Evolutionary conservation across 2,888 invertebrate genomes (phyloP).

Genomic region (Malthinus seriepunctatus): DNA sequence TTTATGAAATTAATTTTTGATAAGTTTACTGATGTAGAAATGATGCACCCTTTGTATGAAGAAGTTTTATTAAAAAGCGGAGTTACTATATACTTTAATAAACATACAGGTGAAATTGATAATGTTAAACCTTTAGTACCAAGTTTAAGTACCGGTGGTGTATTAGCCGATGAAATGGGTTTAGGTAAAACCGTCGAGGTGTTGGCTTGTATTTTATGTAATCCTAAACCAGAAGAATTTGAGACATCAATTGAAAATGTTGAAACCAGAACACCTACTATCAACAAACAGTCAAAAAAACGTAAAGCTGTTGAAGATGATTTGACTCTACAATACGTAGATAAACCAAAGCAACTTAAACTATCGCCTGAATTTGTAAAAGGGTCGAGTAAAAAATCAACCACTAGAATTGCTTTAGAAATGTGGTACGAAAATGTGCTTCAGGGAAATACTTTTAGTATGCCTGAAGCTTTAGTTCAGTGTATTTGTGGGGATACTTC

Average conservation of each 20-base stretch:
- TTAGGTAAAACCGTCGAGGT: slow-evolving; percentile 81
- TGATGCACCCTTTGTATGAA: slow-evolving; percentile 46
- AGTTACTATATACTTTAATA: slow-evolving; percentile 49
- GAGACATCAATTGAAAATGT: neutral
- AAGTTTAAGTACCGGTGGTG: slow-evolving; percentile 64
- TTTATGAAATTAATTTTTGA: neutral
- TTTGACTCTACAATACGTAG: slow-evolving; percentile 16
- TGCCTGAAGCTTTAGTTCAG: slow-evolving; percentile 34
- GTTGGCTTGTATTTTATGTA: slow-evolving; percentile 63
- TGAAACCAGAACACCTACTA: slow-evolving; percentile 12
- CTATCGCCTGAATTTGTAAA: slow-evolving; percentile 38
- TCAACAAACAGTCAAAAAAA: slow-evolving; percentile 28
- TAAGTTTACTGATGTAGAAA: slow-evolving; percentile 42
- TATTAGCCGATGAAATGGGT: slow-evolving; percentile 82
- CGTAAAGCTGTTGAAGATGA: slow-evolving; percentile 2
- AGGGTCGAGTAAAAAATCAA: slow-evolving; percentile 36
- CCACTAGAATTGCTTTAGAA: slow-evolving; percentile 39
- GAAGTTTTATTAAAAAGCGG: slow-evolving; percentile 43
- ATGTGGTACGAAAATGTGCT: slow-evolving; percentile 46
- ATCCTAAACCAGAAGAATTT: slow-evolving; percentile 9
- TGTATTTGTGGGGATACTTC: slow-evolving; percentile 54
- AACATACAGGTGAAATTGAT: slow-evolving; percentile 54
- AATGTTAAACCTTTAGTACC: slow-evolving; percentile 47
- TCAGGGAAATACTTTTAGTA: neutral
- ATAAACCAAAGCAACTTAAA: slow-evolving; percentile 37